Evolutionary conservation across 2,888 invertebrate genomes (phyloP).

Genomic region (Eilema depressum): DNA sequence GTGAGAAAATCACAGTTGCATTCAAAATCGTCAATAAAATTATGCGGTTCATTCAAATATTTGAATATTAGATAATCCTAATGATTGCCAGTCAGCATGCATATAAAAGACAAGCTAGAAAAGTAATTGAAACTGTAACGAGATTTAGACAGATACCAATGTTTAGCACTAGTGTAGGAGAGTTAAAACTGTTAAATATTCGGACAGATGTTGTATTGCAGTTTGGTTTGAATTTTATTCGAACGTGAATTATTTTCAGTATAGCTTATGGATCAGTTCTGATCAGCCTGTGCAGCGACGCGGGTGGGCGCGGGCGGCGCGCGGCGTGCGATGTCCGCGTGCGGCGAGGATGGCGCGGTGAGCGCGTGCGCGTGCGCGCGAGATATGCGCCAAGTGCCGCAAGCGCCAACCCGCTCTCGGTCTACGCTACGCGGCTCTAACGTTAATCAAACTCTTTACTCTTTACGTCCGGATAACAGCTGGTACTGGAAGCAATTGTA

Average conservation of each 20-base stretch:
- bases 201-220: constrained; percentile 9
- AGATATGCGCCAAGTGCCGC: constrained; percentile 51
- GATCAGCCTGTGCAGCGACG: constrained; percentile 56
- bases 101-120: constrained; percentile 22
- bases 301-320: constrained; percentile 53
- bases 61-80: constrained; percentile 16
- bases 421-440: constrained; percentile 72
- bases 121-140: constrained; percentile 16
- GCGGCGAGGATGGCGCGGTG: constrained; percentile 32
- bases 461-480: constrained; percentile 89
- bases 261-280: constrained; percentile 58
- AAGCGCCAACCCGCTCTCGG: constrained; percentile 60
- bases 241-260: constrained; percentile 30
- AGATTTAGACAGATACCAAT: constrained; percentile 45
- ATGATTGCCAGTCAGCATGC: constrained; percentile 44
- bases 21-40: constrained; percentile 16
- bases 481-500: constrained; percentile 89
- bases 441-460: constrained; percentile 75
- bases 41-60: constrained; percentile 5
- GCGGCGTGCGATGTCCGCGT: constrained; percentile 37
- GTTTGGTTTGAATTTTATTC: constrained; percentile 23
- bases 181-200: constrained; percentile 9
- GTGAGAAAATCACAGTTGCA: constrained; percentile 12
- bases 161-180: constrained; percentile 36
- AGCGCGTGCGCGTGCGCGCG: constrained; percentile 46